Percentiles rank a stretch among this genome's conserved stretches.
Conservation (phyloP, 2,797 vertebrate species). For the Anguilla megastoma region DNA sequence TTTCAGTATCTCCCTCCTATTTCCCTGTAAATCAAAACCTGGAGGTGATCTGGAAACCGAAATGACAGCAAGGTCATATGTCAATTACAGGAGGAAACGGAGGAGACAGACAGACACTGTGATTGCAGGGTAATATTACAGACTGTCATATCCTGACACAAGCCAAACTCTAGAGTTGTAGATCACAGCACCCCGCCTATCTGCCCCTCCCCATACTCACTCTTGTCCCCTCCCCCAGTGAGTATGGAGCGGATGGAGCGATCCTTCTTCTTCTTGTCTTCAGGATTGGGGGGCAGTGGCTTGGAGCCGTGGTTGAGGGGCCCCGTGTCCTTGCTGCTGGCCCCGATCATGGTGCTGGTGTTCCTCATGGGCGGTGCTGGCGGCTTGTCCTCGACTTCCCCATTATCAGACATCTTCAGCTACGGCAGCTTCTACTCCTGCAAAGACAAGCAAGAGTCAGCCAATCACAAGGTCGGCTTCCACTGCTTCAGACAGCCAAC, state of each 20-base stretch:
- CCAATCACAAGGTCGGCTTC: conserved; percentile 28
- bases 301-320: conserved; percentile 90
- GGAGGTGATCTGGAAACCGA: neutral
- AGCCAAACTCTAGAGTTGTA: neutral
- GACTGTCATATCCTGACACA: neutral
- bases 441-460: conserved; percentile 31
- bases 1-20: neutral
- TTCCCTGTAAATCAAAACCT: neutral
- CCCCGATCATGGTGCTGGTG: conserved; percentile 93
- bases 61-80: neutral
- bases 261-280: conserved; percentile 94
- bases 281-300: conserved; percentile 91
- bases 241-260: conserved; percentile 89
- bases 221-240: conserved; percentile 87
- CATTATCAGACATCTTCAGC: conserved; percentile 92
- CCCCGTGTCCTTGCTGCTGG: conserved; percentile 81
- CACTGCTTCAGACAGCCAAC: neutral
- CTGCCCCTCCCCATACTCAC: conserved; percentile 62
- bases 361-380: conserved; percentile 96
- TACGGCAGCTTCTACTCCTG: conserved; percentile 60
- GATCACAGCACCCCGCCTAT: neutral
- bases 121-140: neutral
- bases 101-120: neutral
- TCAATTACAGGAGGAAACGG: neutral
- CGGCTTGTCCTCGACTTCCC: conserved; percentile 92